phyloP scores from a whole-genome alignment of 2,113 vertebrate genomes.

The Cichladusa arquata region DNA sequence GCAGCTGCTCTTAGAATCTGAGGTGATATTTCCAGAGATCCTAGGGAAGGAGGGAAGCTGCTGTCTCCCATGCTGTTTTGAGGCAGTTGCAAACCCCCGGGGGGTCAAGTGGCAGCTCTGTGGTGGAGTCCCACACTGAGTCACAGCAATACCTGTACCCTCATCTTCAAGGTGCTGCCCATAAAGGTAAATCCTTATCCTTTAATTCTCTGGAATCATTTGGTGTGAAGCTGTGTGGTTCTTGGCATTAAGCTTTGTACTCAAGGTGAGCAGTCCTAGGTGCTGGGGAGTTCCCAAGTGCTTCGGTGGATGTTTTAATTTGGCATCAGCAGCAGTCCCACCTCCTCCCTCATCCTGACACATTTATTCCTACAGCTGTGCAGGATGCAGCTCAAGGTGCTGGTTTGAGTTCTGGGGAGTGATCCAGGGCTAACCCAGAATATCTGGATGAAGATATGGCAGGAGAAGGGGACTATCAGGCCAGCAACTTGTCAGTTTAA shows the following conservation, averaged over 20 bases:
- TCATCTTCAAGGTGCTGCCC: neutral
- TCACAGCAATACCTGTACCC: neutral
- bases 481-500: neutral
- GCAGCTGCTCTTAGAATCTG: neutral
- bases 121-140: neutral
- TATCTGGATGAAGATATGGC: neutral
- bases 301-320: neutral
- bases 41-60: neutral
- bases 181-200: constrained; percentile 17
- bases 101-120: neutral
- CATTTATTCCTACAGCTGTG: neutral
- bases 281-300: neutral
- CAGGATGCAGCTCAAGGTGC: neutral
- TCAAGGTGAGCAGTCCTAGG: neutral
- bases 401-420: neutral
- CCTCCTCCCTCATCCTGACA: neutral
- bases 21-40: neutral
- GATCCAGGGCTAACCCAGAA: neutral
- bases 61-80: accelerated
- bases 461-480: neutral
- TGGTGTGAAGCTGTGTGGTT: neutral
- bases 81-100: neutral
- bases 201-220: neutral
- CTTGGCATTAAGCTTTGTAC: neutral
- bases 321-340: neutral